Conservation (phyloP, 37 sponge, comb jelly and placozoan species). For the Aphrocallistes beatrix region DNA sequence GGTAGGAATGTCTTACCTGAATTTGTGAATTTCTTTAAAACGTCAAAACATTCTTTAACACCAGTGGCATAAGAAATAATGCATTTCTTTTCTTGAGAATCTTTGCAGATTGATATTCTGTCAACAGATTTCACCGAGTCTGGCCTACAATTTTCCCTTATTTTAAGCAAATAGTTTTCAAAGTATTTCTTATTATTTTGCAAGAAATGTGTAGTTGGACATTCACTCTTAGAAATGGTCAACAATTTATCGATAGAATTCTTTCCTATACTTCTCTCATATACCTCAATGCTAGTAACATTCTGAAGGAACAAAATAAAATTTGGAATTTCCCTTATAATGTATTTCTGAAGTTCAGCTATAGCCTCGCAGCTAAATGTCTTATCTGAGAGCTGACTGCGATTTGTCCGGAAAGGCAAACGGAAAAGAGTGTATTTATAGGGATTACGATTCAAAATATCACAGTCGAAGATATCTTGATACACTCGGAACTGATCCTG, state of each 20-base stretch:
- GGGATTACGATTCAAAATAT: not conserved
- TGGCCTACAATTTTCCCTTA: not conserved
- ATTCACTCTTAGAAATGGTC: not conserved
- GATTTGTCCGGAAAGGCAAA: not conserved
- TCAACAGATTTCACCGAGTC: not conserved
- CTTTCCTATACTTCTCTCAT: not conserved
- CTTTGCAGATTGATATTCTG: not conserved
- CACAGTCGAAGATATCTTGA: not conserved
- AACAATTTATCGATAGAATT: not conserved
- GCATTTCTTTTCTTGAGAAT: not conserved
- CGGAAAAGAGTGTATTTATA: conserved; percentile 2
- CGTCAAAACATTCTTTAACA: not conserved
- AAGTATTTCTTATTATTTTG: not conserved
- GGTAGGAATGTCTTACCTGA: not conserved
- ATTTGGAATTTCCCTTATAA: not conserved
- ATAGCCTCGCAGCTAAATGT: not conserved
- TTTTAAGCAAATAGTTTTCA: not conserved
- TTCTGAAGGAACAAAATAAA: not conserved
- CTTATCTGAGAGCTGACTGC: not conserved
- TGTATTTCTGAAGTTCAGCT: not conserved
- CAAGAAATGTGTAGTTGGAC: not conserved
- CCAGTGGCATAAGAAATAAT: not conserved
- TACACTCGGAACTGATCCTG: not conserved
- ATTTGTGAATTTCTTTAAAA: not conserved
- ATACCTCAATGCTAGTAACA: not conserved